Base-by-base conservation (phyloP, 2,888 invertebrate genomes). In the Prosopocoilus inquinatus region DNA sequence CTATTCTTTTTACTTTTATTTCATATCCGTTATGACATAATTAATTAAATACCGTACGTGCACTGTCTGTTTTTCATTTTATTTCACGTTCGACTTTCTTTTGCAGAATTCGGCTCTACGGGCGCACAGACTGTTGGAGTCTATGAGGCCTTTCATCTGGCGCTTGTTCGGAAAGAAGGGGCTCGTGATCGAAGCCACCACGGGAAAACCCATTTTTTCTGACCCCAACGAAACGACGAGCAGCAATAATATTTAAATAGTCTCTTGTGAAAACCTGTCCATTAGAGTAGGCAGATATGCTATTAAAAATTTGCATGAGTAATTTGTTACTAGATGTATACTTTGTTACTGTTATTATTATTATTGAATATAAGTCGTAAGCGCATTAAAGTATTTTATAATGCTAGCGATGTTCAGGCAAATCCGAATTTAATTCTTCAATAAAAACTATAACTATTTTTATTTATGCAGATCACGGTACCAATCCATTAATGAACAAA, bases 81-180 rank as follows among this genome's bases (percentile, higher is more conserved):
- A 28, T 28, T 28, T 28, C 1, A 61, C 20, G 20, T 28, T 28
- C 20, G 7, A 2, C 20, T 5, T 28, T 28, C 3, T 49, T 47
- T 84, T 84, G 15, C 81, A 91, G 91, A 90, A 89, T 75, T 86
- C 90, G 3, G 90, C 90, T 32, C 82, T 87, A 61, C 82, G 91
- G 54, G 87, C 88, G 68, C 87, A 89, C 70, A 81, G 84, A 16
- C 81, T 90, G 65, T 75, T 90, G 63, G 82, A 90, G 53, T 81
- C 89, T 39, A 88, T 91, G 79, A 85, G 88, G 67, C 90, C 91
- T 2, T 76, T 89, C 57, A 84, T 91, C 73, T 84, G 88, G 11
- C 85, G 86, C n/a, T 80, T 81, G 9, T 84, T 91, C 71, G 85
- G 87, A 62, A 87, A 88, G 61, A 89, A 89, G 72, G 90, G 89